A percentile compares a stretch with the other conserved stretches of the same genome.
Evolutionary conservation across 2,797 vertebrate genomes (phyloP).

Genomic region (Poecile montanus): DNA sequence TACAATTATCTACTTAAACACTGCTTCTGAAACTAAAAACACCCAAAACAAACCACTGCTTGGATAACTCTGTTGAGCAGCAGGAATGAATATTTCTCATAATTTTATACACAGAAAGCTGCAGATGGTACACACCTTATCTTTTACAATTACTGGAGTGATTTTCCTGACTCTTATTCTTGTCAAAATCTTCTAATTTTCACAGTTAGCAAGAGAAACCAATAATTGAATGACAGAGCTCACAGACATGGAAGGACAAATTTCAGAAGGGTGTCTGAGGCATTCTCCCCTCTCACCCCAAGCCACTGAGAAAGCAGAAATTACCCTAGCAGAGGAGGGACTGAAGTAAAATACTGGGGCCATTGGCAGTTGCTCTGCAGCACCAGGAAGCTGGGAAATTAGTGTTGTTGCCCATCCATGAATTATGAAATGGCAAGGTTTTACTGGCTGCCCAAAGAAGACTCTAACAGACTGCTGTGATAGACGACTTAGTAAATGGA

Average conservation of each 20-base stretch:
- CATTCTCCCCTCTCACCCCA: neutral
- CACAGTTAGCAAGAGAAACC: neutral
- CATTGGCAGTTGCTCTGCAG: neutral
- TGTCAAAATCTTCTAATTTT: neutral
- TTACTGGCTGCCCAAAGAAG: neutral
- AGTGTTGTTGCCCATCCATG: neutral
- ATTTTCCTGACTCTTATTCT: neutral
- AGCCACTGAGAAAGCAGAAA: neutral
- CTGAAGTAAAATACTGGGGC: neutral
- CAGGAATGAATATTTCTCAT: neutral
- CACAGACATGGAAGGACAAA: neutral
- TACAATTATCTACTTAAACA: neutral
- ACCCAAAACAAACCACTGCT: neutral
- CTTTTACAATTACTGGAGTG: neutral
- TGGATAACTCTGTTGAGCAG: neutral
- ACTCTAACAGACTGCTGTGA: neutral
- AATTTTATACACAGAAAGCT: neutral
- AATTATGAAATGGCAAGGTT: neutral
- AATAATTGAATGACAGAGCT: neutral
- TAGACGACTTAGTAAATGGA: neutral
- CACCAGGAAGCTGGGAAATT: neutral
- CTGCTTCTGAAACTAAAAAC: neutral
- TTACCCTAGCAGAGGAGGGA: neutral
- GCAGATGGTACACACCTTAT: neutral
- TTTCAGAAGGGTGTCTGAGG: fast-evolving